Percentiles rank a stretch among this genome's conserved stretches.
Evolutionary conservation across 2,797 vertebrate genomes (phyloP).

Genomic region (Diceros bicornis): DNA sequence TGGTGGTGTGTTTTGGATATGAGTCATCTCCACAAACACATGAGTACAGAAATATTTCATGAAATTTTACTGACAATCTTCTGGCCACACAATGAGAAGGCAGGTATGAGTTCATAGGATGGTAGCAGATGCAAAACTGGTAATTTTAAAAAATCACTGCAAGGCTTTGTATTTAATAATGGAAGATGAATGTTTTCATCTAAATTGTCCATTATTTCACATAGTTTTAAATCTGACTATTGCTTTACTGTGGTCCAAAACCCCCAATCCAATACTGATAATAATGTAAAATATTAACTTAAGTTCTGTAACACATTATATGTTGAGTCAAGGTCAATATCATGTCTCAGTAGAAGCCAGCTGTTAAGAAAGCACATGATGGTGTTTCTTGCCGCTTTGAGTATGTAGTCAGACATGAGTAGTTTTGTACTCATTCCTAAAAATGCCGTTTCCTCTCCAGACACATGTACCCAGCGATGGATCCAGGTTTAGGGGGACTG

Average conservation of each 20-base stretch:
- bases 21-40: neutral
- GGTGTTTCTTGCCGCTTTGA: too few species aligned
- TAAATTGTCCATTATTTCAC: neutral
- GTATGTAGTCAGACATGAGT: too few species aligned
- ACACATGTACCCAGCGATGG: neutral
- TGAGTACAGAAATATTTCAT: rapidly evolving
- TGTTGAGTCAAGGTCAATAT: neutral
- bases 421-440: neutral
- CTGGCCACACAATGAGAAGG: neutral
- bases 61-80: neutral
- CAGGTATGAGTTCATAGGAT: neutral
- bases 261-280: neutral
- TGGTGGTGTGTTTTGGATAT: neutral
- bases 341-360: neutral
- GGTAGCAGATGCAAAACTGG: neutral
- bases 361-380: neutral
- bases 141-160: neutral
- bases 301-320: neutral
- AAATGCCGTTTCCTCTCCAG: neutral
- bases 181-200: neutral
- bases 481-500: neutral
- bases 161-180: neutral
- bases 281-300: neutral
- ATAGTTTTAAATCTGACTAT: neutral
- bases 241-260: neutral